These are phyloP conservation scores for Neopelma chrysocephalum DNA, from an alignment of 2,797 vertebrate species.

Conservation along the genomic window DNA sequence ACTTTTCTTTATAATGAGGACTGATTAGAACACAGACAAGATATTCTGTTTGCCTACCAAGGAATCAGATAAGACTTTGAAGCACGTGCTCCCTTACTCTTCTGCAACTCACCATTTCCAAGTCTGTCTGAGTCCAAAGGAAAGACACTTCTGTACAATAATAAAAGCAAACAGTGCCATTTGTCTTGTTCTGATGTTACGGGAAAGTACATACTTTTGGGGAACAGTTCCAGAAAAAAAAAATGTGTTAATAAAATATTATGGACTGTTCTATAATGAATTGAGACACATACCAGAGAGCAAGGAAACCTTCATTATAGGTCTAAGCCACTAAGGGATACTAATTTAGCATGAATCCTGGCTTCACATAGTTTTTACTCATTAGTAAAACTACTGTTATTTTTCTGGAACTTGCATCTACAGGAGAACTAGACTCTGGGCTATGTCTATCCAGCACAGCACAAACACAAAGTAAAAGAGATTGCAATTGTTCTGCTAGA, in stretches of 20 bases:
- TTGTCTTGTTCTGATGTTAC: constrained; percentile 5
- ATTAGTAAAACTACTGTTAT: constrained; percentile 1
- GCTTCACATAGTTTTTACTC: background rate
- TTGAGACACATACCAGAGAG: background rate
- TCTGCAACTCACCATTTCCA: constrained; percentile 7
- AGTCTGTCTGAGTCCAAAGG: background rate
- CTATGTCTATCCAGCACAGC: background rate
- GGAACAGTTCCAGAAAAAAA: background rate
- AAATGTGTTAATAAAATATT: background rate
- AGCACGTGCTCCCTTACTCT: constrained; percentile 9
- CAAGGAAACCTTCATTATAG: constrained; percentile 5
- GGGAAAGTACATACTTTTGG: background rate
- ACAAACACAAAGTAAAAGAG: background rate
- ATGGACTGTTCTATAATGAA: background rate
- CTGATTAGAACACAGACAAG: constrained; percentile 1
- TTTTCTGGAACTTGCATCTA: background rate
- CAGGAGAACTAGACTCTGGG: background rate
- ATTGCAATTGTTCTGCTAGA: background rate
- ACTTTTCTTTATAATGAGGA: constrained; percentile 23
- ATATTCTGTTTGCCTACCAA: background rate
- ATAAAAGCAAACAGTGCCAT: constrained; percentile 11
- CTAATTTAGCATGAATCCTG: constrained; percentile 17
- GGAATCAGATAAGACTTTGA: constrained; percentile 11
- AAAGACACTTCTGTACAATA: constrained; percentile 2
- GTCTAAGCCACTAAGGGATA: constrained; percentile 7